Evolutionary conservation across 2,797 vertebrate genomes (phyloP).

Genomic region (Oceanodroma leucorhoa): DNA sequence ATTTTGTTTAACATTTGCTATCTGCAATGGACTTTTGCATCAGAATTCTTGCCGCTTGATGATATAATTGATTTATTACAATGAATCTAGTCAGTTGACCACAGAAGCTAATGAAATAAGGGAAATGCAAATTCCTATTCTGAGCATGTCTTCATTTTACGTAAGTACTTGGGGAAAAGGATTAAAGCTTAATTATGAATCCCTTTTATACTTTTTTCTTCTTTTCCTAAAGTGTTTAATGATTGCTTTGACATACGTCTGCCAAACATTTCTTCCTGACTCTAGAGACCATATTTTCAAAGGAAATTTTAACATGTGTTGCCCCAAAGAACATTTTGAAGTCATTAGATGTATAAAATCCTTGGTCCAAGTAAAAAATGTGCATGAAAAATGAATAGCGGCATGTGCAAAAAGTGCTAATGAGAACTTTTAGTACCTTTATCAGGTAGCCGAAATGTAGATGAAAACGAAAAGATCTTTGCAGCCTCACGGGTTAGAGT

Average conservation of each 20-base stretch:
- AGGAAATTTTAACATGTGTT: neutral
- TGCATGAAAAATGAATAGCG: neutral
- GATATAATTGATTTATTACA: neutral
- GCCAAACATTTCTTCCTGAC: neutral
- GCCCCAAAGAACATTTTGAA: neutral
- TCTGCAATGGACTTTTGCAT: neutral
- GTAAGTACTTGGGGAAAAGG: neutral
- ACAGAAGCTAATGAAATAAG: neutral
- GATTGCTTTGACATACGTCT: neutral
- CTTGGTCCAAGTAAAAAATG: neutral
- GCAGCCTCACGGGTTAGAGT: neutral
- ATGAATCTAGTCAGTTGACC: neutral
- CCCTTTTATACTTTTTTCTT: neutral
- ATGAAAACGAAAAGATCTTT: neutral
- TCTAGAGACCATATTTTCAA: slow-evolving; percentile 15
- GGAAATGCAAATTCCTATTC: neutral
- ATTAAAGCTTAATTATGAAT: neutral
- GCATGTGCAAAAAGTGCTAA: neutral
- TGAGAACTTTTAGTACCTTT: neutral
- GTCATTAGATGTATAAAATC: neutral
- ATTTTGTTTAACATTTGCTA: neutral
- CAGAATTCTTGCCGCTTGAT: neutral
- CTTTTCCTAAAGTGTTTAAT: neutral
- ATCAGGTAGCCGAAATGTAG: neutral
- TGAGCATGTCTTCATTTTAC: neutral